These are phyloP conservation scores for Chaetops frenatus DNA, from an alignment of 2,113 vertebrate genomes.

Conservation along the genomic window DNA sequence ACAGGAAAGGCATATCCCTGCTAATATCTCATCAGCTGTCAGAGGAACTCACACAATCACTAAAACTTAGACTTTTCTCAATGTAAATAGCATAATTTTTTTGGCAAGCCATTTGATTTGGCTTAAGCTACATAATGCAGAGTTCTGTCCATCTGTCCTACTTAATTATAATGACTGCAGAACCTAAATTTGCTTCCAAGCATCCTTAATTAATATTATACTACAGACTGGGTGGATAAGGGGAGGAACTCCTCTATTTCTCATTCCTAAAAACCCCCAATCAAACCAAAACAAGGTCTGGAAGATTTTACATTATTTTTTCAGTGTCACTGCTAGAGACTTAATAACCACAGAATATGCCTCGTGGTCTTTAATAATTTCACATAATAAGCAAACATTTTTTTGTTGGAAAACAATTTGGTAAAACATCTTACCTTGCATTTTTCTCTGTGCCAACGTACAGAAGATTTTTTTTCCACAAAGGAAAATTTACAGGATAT, in stretches of 20 bases:
- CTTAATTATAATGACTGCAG: constrained; percentile 13
- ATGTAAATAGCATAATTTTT: background rate
- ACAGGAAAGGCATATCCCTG: background rate
- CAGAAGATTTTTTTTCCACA: background rate
- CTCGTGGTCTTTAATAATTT: background rate
- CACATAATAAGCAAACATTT: background rate
- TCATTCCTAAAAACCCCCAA: background rate
- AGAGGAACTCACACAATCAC: background rate
- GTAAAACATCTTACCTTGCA: background rate
- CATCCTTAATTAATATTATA: constrained; percentile 41
- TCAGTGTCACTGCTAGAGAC: background rate
- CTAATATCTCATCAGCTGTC: background rate
- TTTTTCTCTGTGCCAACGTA: background rate
- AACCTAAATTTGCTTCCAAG: constrained; percentile 36
- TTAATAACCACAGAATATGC: background rate
- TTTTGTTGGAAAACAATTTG: background rate
- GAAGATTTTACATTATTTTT: background rate
- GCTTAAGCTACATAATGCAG: background rate
- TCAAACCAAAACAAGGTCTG: constrained; percentile 19
- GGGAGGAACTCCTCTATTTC: background rate
- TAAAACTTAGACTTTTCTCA: background rate
- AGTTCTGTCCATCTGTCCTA: background rate
- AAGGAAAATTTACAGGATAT: background rate
- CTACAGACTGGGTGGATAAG: background rate
- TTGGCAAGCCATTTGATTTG: background rate